phyloP scores from a whole-genome alignment of 2,888 invertebrate genomes.

The Carcina quercana region DNA sequence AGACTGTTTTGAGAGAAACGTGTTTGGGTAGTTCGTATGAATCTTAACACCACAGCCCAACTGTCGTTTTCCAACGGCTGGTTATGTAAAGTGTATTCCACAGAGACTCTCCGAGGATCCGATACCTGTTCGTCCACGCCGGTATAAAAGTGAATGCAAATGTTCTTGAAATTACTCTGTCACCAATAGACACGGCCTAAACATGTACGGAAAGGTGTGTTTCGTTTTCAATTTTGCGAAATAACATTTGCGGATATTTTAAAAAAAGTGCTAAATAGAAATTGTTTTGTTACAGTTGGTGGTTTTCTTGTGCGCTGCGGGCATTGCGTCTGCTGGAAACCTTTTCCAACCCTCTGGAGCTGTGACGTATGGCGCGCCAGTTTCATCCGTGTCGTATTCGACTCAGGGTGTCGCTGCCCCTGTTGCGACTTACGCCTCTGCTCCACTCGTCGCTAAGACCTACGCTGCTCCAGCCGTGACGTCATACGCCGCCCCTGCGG shows the following conservation, averaged over 20 bases:
- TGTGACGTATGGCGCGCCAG: slow-evolving; percentile 65
- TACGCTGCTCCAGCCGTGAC: slow-evolving; percentile 62
- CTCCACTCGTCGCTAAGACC: slow-evolving; percentile 14
- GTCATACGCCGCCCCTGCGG: slow-evolving; percentile 24
- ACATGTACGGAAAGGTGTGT: slow-evolving; percentile 52
- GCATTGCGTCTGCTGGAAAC: slow-evolving; percentile 76
- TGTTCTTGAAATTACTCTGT: slow-evolving; percentile 45
- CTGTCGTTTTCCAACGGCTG: slow-evolving; percentile 21
- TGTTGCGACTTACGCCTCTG: slow-evolving; percentile 25
- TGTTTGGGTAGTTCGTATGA: not conserved
- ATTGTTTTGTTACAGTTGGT: slow-evolving; percentile 22
- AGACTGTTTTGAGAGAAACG: slow-evolving; percentile 8
- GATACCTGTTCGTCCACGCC: slow-evolving; percentile 46
- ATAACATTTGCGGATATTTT: not conserved
- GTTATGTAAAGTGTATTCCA: slow-evolving; percentile 4
- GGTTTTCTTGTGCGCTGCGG: slow-evolving; percentile 72
- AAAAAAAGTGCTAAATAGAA: no score
- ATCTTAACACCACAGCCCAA: slow-evolving; percentile 13
- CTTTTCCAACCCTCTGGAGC: slow-evolving; percentile 53
- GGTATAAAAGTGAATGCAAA: slow-evolving; percentile 57
- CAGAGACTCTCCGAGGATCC: slow-evolving; percentile 7
- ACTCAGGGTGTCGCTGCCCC: slow-evolving; percentile 20
- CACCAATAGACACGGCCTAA: slow-evolving; percentile 34
- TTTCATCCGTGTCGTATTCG: slow-evolving; percentile 48
- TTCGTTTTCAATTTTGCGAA: no score